Evolutionary conservation across 2,113 vertebrate genomes (phyloP).

Genomic region (Lepisosteus oculatus): DNA sequence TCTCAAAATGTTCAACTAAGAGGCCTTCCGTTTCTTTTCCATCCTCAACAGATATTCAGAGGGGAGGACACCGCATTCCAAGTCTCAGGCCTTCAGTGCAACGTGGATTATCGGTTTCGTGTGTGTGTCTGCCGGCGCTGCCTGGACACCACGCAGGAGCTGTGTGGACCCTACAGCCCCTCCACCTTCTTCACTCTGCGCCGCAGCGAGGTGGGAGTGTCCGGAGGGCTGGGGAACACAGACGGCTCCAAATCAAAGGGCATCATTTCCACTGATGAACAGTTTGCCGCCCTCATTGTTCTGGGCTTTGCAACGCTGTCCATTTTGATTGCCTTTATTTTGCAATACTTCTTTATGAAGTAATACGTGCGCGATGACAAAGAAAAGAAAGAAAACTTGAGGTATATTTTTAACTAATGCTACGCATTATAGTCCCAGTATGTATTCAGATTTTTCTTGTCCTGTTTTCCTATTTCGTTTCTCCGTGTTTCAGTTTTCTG

Average conservation of each 20-base stretch:
- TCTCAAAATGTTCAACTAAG: too few species aligned
- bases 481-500: constrained; percentile 60
- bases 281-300: constrained; percentile 90
- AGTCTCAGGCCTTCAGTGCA: constrained; percentile 87
- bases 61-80: constrained; percentile 90
- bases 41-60: constrained; percentile 82
- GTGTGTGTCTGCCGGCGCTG: constrained; percentile 93
- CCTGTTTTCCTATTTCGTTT: constrained; percentile 51
- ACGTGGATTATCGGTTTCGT: constrained; percentile 93
- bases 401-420: constrained; percentile 73
- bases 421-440: constrained; percentile 79
- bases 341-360: constrained; percentile 98
- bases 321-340: constrained; percentile 91
- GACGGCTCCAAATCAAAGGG: constrained; percentile 66
- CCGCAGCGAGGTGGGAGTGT: constrained; percentile 63
- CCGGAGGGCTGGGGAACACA: constrained; percentile 63
- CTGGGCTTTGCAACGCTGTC: constrained; percentile 86
- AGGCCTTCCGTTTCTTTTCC: too few species aligned
- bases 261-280: constrained; percentile 87
- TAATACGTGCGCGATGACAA: constrained; percentile 58
- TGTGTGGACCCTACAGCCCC: constrained; percentile 91
- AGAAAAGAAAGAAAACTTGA: constrained; percentile 60
- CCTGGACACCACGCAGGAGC: constrained; percentile 85
- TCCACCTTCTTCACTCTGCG: constrained; percentile 81
- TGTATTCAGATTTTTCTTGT: constrained; percentile 72